Base-by-base conservation (phyloP, 2,888 invertebrate species). In the Drosophila recens region DNA sequence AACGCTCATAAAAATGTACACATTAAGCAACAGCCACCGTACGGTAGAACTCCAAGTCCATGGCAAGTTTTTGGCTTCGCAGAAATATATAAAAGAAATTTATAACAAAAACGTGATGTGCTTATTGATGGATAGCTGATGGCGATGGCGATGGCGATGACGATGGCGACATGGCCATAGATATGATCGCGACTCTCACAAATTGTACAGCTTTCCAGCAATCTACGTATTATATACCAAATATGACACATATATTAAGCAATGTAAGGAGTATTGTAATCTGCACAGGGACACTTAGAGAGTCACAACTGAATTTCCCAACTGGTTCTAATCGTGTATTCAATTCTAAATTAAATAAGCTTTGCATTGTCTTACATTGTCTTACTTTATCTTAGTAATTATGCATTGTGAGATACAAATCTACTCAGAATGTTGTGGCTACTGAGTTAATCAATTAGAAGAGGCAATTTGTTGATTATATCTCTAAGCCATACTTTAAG, bases 81-180 rank as follows among this genome's bases (percentile, higher is more conserved):
- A 64, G 76, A 80, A 86, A 75, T 73, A 80, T 85, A 82, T 88
- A 88, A 87, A 86, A 80, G 75, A 83, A 87, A 88, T 86, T 86
- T 88, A 87, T 86, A 88, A 87, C 87, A 76, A 82, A 84, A 82
- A 88, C 86, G 89, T 86, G 86, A 87, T 75, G 67, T 80, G 89
- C 79, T 86, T 86, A 86, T 86, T 86, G 86, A 86, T 86, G 86
- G 77, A 82, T 80, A 74, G 71, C 71, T 64, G 65, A 45, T 76
- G 78, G 58, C 34, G 51, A 52, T 42, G 38, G n/a, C n/a, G n/a
- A n/a, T 17, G 17, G n/a, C 13, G 45, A 23, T 23, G 23, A 4
- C 23, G 23, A 45, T 76, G 78, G 58, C 34, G 46, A 65, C 33
- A 59, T 42, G 33, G n/a, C 10, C 48, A 27, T 27, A 5, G 27